Percentiles rank a stretch among this genome's conserved stretches.
Evolutionary conservation across 2,797 vertebrate species (phyloP).

Genomic region (Rhabdomys pumilio): DNA sequence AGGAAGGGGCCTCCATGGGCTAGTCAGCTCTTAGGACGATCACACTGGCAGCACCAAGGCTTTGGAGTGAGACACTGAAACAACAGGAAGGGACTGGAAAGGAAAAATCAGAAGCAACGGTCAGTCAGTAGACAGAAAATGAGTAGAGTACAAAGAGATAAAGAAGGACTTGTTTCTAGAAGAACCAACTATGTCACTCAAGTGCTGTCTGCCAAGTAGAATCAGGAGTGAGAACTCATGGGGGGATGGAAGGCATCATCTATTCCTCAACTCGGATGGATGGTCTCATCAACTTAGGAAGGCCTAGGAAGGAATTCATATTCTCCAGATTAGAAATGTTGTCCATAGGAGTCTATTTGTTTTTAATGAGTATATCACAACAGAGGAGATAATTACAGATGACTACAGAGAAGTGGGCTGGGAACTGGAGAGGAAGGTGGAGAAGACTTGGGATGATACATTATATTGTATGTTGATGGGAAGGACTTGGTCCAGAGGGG

Average conservation of each 20-base stretch:
- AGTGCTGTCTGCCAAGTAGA: not conserved
- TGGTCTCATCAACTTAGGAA: not conserved
- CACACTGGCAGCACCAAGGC: not conserved
- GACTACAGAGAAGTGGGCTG: not conserved
- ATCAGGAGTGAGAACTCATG: not conserved
- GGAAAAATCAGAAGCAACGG: not conserved
- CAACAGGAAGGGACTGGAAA: not conserved
- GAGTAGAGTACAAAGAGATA: not conserved
- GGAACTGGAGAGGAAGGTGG: not conserved
- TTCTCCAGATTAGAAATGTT: slow-evolving; percentile 8
- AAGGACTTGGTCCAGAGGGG: not conserved
- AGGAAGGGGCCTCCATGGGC: not conserved
- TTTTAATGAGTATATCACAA: not conserved
- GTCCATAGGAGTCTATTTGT: not conserved
- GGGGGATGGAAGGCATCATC: not conserved
- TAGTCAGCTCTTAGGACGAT: not conserved
- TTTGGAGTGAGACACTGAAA: not conserved
- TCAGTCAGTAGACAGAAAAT: not conserved
- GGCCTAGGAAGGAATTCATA: not conserved
- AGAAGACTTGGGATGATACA: not conserved
- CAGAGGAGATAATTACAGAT: not conserved
- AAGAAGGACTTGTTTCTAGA: not conserved
- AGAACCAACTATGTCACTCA: not conserved
- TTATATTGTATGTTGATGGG: not conserved
- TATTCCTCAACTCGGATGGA: not conserved